phyloP scores from a whole-genome alignment of 2,888 invertebrate species.

The Tipula helvola region DNA sequence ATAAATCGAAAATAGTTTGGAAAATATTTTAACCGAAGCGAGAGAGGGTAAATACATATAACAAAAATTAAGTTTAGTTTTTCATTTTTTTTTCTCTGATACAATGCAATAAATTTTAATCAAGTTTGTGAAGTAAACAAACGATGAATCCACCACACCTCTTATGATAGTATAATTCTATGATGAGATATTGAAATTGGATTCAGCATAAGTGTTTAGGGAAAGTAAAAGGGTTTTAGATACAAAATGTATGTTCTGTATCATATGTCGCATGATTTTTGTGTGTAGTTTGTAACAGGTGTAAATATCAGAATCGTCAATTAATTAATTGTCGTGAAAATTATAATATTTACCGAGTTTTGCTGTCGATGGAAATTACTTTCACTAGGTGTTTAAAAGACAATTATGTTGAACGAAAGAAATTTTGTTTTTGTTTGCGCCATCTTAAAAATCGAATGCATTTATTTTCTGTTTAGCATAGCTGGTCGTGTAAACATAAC shows the following conservation, averaged over 20 bases:
- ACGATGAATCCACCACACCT: not conserved
- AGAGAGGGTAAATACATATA: not conserved
- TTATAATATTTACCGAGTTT: no score
- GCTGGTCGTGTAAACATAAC: no score
- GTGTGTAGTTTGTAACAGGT: not conserved
- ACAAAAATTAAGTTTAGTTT: not conserved
- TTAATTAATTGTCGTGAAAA: no score
- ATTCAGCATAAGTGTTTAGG: not conserved
- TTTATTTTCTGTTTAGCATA: no score
- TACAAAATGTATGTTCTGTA: no score
- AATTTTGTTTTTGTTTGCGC: no score
- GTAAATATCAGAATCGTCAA: not conserved
- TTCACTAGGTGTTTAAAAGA: no score
- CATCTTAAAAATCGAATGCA: no score
- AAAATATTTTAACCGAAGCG: not conserved
- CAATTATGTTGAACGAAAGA: no score
- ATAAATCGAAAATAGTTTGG: not conserved
- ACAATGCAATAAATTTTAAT: not conserved
- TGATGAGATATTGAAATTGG: not conserved
- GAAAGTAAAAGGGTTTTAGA: not conserved
- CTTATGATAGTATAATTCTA: not conserved
- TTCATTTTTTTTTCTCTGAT: not conserved
- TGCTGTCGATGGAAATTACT: no score
- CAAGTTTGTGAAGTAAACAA: not conserved
- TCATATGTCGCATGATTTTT: not conserved